Evolutionary conservation across 2,888 invertebrate genomes (phyloP), one percentile per base, ranked within the genome.

Genomic region (Agrotis ipsilon): DNA sequence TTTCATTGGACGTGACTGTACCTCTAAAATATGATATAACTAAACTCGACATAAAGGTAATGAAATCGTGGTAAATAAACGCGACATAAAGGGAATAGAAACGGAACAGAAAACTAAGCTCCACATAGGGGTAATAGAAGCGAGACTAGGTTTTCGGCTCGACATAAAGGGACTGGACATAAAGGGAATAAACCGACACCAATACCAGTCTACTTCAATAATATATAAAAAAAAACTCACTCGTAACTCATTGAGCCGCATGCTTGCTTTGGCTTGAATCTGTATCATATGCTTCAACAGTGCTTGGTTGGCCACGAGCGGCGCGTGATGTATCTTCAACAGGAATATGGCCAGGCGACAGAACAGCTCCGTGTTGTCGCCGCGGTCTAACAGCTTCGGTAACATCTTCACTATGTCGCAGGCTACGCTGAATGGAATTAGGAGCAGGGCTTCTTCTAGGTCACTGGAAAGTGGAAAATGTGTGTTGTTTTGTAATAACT

Each of bases 361-460:
- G 68, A 98, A 94, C 66, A 99, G 93, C 94, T 99, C 99, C 0
- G 97, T 96, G 91, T 98, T 94, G 88, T 97, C 98, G 46, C 97
- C 97, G 74, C 97, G 96, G 57, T 96, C 95, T 14, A 99, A 94
- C 68, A 99, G 95, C 9, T 94, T 89, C 0, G 98, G 97, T 75
- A 99, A 92, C 86, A 97, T 96, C 70, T 97, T 96, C 1, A 99
- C 95, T 60, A 99, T 96, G 63, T 98, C 97, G 87, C 98, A 97
- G 1, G 98, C 98, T 64, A 97, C 97, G 62, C 97, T 97, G 90
- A 99, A 98, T 1, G 99, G 99, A 55, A 99, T 93, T 16, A 99
- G 95, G 0, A 99, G 94, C 0, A 99, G 95, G 0, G 99, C 97
- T 93, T 99, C 99, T 92, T 99, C 99, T 75, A 99, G 93, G 89